Base-by-base conservation (phyloP, 2,888 invertebrate species). In the Epistrophe eligans region DNA sequence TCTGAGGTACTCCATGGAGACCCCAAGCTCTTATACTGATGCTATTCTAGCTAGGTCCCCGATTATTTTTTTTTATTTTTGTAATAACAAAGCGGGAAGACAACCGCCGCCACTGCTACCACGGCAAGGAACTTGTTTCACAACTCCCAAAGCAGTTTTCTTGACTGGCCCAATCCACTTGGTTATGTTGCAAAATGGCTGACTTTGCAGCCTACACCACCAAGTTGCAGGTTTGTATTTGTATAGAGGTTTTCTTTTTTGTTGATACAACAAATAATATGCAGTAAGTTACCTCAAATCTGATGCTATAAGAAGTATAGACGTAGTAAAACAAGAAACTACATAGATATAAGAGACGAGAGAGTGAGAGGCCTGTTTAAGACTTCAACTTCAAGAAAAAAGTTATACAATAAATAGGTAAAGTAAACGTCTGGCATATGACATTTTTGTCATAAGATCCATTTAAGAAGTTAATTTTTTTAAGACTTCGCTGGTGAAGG, bases 111-210 rank as follows among this genome's bases (percentile, higher is more conserved):
- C 24, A 24, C 24, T 24, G 24, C 24, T 24, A 3, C 24, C 24
- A 32, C 32, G 55, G 48, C 40, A 57, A 77, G 77, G 77, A 85
- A 85, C 82, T 82, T 77, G 85, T 79, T 82, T 64, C 45, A 77
- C 82, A 70, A 64, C 77, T 64, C 52, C 48, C 72, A 64, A 62
- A 57, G 73, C 43, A n/a, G 50, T 64, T 64, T n/a, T 38, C 82
- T 50, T 77, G 70, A 74, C 38, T 74, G 40, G 74, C 24, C 85
- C 85, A 85, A 85, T 85, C 77, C 74, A 74, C 77, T 82, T 17
- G 64, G 60, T 48, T 71, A 10, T 79, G 58, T 40, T 82, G 82
- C 74, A 85, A 85, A 82, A 85, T 85, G 85, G 85, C 82, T 85
- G 85, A 60, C 85, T 79, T 6, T 55, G 62, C 40, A 82, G 76